Percentiles rank a stretch among this genome's conserved stretches.
These are phyloP conservation scores for Gibbula magus DNA, from an alignment of 2,888 invertebrate species.

Conservation along the genomic window DNA sequence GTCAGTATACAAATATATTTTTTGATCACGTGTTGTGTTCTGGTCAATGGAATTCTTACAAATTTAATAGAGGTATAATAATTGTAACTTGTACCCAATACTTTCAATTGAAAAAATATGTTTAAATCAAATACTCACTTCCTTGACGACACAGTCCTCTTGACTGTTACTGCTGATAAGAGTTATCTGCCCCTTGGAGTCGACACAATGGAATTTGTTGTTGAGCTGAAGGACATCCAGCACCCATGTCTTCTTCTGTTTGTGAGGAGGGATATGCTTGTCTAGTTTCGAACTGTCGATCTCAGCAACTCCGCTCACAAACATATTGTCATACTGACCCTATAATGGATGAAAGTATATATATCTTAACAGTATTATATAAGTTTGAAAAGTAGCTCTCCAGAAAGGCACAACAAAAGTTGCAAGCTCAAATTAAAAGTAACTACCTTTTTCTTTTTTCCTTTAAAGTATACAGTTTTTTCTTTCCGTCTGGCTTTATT, in stretches of 20 bases:
- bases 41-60: too few species aligned
- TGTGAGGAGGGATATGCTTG: conserved; percentile 36
- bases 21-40: too few species aligned
- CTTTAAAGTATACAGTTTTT: too few species aligned
- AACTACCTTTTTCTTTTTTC: too few species aligned
- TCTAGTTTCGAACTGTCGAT: conserved; percentile 8
- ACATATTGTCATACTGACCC: not conserved
- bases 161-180: not conserved
- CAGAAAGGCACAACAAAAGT: too few species aligned
- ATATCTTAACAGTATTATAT: not conserved
- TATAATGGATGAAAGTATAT: not conserved
- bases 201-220: conserved; percentile 32
- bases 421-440: too few species aligned
- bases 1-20: too few species aligned
- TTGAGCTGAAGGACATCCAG: conserved; percentile 31
- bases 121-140: not conserved
- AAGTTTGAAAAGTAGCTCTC: too few species aligned
- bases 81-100: too few species aligned
- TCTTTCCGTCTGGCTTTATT: too few species aligned
- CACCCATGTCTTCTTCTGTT: conserved; percentile 43
- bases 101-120: not conserved
- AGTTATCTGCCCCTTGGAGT: conserved; percentile 50
- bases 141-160: not conserved
- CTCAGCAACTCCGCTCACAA: not conserved
- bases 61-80: too few species aligned